Evolutionary conservation across 2,888 invertebrate species (phyloP), one percentile per base, ranked within the genome.

Genomic region (Balanococcus diminutus): DNA sequence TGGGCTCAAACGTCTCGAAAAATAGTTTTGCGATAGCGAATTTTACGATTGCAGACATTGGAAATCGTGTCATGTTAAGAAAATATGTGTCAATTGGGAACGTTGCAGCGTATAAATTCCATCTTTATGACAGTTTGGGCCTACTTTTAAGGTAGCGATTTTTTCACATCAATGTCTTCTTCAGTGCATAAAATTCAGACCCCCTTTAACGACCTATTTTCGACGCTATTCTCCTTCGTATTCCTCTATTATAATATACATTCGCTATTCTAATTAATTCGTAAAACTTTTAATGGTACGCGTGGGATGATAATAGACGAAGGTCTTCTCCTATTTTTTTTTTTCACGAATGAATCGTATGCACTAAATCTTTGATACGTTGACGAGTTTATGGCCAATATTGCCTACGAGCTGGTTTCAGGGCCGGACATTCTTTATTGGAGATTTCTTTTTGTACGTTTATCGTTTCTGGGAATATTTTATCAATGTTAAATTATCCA

Each of bases 1-100:
- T 79, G 75, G 75, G 75, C 75, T 79, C 75, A 79, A 79, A 79
- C 75, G 75, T 79, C 75, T 79, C 75, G 75, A 79, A 79, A 79
- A 79, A 79, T 79, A 79, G 75, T 79, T 79, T 79, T 11, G 75
- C 36, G 75, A 79, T 79, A 79, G 75, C 75, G 36, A 36, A 79
- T 79, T 79, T 79, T 79, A 79, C 75, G 75, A 79, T 28, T 79
- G 75, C 19, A 79, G 75, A 79, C 75, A 79, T 79, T 79, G 32
- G 75, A 79, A 79, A 79, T 79, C 75, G 75, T 36, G 75, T 79
- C 75, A 79, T 79, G 75, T 79, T 79, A 79, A 36, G 32, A 28
- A 79, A 79, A 79, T 79, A 79, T 79, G 75, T 36, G 75, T 79
- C 75, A 79, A 79, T 79, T 79, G 75, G 75, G 75, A 79, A 79